Base-by-base conservation (phyloP, 2,797 vertebrate genomes). In the Acrocephalus scirpaceus region DNA sequence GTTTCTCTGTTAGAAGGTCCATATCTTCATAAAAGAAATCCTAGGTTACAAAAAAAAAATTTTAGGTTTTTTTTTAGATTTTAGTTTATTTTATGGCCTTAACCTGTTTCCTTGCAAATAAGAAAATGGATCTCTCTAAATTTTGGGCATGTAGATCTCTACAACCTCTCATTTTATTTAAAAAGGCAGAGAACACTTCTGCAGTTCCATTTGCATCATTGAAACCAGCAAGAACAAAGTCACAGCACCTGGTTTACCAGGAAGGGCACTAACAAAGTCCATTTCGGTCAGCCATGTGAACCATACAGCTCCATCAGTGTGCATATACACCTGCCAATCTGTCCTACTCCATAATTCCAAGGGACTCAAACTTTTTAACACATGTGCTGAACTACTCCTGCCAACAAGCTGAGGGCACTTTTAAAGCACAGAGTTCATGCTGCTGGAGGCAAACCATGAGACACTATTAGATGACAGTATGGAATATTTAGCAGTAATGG, bases 1-100 rank as follows among this genome's bases (percentile, higher is more conserved):
- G 97, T 88, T 99, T 99, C 70, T 98, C 97, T 57, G 99, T 99
- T 72, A 99, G 97, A 20, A 98, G 97, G 5, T 99, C 99, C 98
- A 98, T 98, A 89, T 98, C 98, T 10, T 99, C 98, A 74, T 98
- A 98, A 86, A 99, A 98, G 97, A 99, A 99, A 69, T 99, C 99
- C 99, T 99, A 93, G 16, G 8, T 7, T 11, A 36, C 79, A 27
- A 36, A 56, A n/a, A 34, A 26, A 70, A n/a, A 2, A 2, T 20
- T 44, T 13, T 30, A 53, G 27, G 34, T 8, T 1, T 25, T 16
- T 80, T 36, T 45, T 61, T 16, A 42, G 7, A 9, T 48, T 36
- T n/a, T 38, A 8, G 32, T 62, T 64, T 3, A 6, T 7, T 77
- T 86, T 79, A 48, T 69, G 19, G 22, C 17, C 32, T 86, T 57